These are phyloP conservation scores for Conchocele bisecta DNA, from an alignment of 2,888 invertebrate genomes.

Conservation along the genomic window DNA sequence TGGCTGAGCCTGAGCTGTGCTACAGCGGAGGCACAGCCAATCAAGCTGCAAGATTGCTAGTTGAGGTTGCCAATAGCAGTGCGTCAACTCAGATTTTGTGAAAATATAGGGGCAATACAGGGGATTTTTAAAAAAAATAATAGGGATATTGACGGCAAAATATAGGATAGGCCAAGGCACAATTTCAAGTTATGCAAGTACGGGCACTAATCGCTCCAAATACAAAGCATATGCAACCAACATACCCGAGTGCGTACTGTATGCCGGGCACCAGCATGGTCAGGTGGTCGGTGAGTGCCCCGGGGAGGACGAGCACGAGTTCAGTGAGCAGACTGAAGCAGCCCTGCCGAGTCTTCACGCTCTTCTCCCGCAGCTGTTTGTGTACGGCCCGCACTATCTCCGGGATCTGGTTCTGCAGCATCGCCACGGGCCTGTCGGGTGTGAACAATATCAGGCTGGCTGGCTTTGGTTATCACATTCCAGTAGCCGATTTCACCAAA, in stretches of 20 bases:
- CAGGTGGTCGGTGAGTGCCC: slow-evolving; percentile 93
- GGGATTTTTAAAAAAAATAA: background rate
- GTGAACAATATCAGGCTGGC: slow-evolving; percentile 22
- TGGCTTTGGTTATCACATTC: too few species aligned
- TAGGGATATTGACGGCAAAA: background rate
- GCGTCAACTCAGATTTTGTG: too few species aligned
- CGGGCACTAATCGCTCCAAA: too few species aligned
- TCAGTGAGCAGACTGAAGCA: slow-evolving; percentile 96
- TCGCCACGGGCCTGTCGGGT: slow-evolving; percentile 77
- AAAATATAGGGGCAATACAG: too few species aligned
- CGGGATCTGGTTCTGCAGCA: slow-evolving; percentile 86
- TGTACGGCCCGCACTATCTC: slow-evolving; percentile 94
- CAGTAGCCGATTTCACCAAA: too few species aligned
- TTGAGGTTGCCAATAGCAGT: too few species aligned
- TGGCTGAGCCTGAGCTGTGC: too few species aligned
- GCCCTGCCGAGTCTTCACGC: slow-evolving; percentile 88
- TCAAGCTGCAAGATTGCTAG: too few species aligned
- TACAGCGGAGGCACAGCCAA: too few species aligned
- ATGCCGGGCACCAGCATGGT: slow-evolving; percentile 94
- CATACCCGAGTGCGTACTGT: slow-evolving; percentile 88
- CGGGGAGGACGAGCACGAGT: slow-evolving; percentile 93
- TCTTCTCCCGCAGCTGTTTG: slow-evolving; percentile 88
- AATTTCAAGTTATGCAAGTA: too few species aligned
- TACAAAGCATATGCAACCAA: too few species aligned
- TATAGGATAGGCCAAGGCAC: too few species aligned